Base-by-base conservation (phyloP, 2,888 invertebrate species). In the Stenoptilia bipunctidactyla region DNA sequence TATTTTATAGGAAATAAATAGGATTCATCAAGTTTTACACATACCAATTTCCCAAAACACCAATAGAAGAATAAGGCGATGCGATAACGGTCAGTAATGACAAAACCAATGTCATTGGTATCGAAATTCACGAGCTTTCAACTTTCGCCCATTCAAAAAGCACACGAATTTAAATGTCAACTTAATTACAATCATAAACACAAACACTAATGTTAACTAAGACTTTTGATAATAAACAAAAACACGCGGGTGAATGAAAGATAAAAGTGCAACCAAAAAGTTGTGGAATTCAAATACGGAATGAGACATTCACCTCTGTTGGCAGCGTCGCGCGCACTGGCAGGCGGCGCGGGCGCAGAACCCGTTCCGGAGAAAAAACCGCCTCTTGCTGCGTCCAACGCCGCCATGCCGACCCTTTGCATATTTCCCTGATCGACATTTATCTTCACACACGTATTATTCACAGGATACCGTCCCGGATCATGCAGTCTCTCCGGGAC, bases 291-390 rank as follows among this genome's bases (percentile, higher is more conserved):
- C 20, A 39, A 15, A n/a, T 27, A 20, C 20, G 30, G n/a, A 58
- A 51, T 56, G 66, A 80, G 79, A 80, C 83, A 80, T 77, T 83
- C 82, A 83, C 83, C 83, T 83, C 74, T 67, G 44, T 53, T 53
- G 61, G 70, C 50, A 67, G 71, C 72, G 72, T 62, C 68, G 75
- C 68, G 77, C 77, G 73, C 66, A 89, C 85, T 79, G 89, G 86
- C 82, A 82, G 87, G 80, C 83, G 87, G 64, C 87, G 75, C 84
- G 86, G 65, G 59, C 48, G 61, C 64, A 63, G 72, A 79, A 80
- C 79, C 74, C 63, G 76, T 82, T 83, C 66, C 69, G 90, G 90
- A 85, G 89, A 91, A 80, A 80, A 82, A 82, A 76, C 58, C 53
- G 46, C 59, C 66, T 70, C 72, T 74, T 75, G 76, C 77, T 68